Conservation (phyloP, 53 echinoderm and acorn worm species). For the Astropecten irregularis region DNA sequence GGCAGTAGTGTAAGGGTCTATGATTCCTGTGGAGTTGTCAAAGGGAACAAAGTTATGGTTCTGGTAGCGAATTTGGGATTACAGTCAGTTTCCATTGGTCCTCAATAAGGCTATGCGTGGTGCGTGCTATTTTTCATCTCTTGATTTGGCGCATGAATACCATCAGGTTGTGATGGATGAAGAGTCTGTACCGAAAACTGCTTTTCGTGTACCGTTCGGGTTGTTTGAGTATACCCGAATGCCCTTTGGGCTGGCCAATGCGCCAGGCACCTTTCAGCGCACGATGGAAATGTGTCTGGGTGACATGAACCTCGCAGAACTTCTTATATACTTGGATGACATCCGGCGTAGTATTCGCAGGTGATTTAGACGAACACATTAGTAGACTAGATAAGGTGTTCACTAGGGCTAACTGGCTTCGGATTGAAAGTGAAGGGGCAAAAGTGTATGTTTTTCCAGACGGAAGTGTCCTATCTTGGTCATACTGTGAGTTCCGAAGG, state of each 20-base stretch:
- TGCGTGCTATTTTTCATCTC: constrained; percentile 34
- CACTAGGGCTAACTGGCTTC: neutral
- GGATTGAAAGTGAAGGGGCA: constrained; percentile 17
- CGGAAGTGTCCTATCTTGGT: constrained; percentile 8
- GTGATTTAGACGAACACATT: neutral
- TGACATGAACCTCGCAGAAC: constrained; percentile 27
- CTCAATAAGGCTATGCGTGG: neutral
- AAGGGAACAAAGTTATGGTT: neutral
- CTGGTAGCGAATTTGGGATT: neutral
- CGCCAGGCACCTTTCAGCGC: no score
- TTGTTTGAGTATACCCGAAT: no score
- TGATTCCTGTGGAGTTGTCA: neutral
- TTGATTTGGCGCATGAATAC: constrained; percentile 78
- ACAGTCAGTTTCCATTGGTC: neutral
- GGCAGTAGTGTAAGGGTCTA: neutral
- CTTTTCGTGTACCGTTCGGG: no score
- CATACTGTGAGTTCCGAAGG: constrained; percentile 12
- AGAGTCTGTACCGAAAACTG: constrained; percentile 65
- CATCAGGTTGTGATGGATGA: constrained; percentile 65
- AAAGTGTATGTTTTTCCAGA: constrained; percentile 13
- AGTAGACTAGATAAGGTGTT: no score
- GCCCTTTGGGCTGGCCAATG: no score
- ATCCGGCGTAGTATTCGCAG: neutral
- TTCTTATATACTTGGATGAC: constrained; percentile 39
- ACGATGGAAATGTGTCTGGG: constrained; percentile 37